phyloP scores from a whole-genome alignment of 2,888 invertebrate species.

The Ophioninae sp. region DNA sequence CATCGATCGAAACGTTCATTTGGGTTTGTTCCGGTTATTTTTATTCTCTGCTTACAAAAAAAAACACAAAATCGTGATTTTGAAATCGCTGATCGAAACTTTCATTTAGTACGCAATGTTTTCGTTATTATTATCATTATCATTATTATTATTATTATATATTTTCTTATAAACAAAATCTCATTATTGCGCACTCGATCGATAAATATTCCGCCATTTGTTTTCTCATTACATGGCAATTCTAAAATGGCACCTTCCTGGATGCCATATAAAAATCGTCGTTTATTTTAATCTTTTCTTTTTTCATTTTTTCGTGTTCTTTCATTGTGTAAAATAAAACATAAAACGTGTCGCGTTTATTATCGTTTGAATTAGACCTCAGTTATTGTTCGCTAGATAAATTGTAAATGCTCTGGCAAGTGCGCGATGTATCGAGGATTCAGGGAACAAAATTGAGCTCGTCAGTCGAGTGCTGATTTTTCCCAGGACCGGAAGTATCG shows the following conservation, averaged over 20 bases:
- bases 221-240: conserved; percentile 22
- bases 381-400: neutral
- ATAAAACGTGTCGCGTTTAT: conserved; percentile 30
- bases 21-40: neutral
- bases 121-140: conserved; percentile 30
- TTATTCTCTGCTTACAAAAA: too few relatives aligned
- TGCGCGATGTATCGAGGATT: neutral
- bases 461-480: neutral
- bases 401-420: neutral
- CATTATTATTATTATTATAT: conserved; percentile 18
- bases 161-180: conserved; percentile 49
- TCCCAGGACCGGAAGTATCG: neutral
- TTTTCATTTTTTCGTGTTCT: conserved; percentile 13
- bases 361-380: conserved; percentile 39
- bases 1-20: neutral
- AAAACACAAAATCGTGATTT: neutral
- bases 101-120: conserved; percentile 3
- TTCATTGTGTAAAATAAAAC: conserved; percentile 44
- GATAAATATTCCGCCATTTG: conserved; percentile 15
- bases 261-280: conserved; percentile 52
- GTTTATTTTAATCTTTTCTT: conserved; percentile 3
- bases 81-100: neutral
- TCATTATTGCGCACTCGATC: conserved; percentile 32
- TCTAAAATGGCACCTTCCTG: conserved; percentile 48
- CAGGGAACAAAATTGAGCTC: neutral